Conservation (phyloP, 2,113 vertebrate species). For the Boleophthalmus pectinirostris region DNA sequence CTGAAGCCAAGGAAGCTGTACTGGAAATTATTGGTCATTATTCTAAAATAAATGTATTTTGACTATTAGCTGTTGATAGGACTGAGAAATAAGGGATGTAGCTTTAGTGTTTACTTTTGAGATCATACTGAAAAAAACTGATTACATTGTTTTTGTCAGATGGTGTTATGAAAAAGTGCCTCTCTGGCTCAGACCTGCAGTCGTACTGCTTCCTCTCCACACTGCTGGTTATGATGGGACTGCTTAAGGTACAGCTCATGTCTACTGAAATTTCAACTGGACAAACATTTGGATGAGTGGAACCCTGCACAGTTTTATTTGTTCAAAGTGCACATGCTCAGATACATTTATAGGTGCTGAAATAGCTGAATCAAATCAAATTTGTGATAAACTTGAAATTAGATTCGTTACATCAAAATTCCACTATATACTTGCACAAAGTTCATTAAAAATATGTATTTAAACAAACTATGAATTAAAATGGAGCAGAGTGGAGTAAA, state of each 20-base stretch:
- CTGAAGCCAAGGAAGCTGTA: constrained; percentile 77
- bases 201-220: constrained; percentile 84
- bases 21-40: constrained; percentile 69
- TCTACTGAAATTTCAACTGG: too few relatives aligned
- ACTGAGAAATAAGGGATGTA: background rate
- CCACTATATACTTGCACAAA: too few relatives aligned
- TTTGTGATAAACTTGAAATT: too few relatives aligned
- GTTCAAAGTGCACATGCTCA: too few relatives aligned
- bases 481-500: too few relatives aligned
- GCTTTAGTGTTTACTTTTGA: background rate
- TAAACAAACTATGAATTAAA: too few relatives aligned
- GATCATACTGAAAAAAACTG: background rate
- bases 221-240: constrained; percentile 87
- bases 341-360: too few relatives aligned
- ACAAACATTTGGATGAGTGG: too few relatives aligned
- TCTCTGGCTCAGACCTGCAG: constrained; percentile 80
- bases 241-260: constrained; percentile 84
- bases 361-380: too few relatives aligned
- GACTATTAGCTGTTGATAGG: background rate
- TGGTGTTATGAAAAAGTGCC: constrained; percentile 85
- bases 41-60: background rate
- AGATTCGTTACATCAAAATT: too few relatives aligned
- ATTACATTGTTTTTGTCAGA: constrained; percentile 69
- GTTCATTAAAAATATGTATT: too few relatives aligned
- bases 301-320: too few relatives aligned